A percentile compares a stretch with the other conserved stretches of the same genome.
Evolutionary conservation across 2,113 vertebrate species (phyloP).

Genomic region (Microcebus tavaratra): DNA sequence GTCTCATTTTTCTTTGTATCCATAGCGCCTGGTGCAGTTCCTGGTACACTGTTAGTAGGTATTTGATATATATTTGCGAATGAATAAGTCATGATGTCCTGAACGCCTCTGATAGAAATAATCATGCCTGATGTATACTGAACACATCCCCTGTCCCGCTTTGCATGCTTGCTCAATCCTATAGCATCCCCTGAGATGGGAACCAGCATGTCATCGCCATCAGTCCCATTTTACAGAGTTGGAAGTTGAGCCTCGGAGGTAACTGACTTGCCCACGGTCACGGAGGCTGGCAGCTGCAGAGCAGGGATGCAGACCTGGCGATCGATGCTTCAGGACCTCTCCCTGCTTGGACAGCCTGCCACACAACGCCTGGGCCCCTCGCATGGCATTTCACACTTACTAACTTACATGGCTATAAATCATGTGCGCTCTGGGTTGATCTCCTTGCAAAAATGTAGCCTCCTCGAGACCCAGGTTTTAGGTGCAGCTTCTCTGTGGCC

Average conservation of each 20-base stretch:
- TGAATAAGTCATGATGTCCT: background rate
- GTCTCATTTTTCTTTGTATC: background rate
- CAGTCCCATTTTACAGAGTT: background rate
- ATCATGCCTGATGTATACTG: background rate
- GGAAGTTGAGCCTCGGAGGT: background rate
- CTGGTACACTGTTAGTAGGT: background rate
- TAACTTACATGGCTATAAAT: background rate
- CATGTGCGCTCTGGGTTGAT: rapidly evolving
- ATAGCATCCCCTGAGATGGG: background rate
- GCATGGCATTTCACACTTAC: rapidly evolving
- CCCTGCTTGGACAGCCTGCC: background rate
- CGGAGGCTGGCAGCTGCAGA: background rate
- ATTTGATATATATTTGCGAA: background rate
- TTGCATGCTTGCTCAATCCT: background rate
- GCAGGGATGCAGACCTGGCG: rapidly evolving
- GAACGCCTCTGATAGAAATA: background rate
- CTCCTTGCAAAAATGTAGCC: background rate
- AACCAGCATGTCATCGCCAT: rapidly evolving
- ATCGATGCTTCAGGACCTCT: rapidly evolving
- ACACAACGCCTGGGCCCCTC: background rate
- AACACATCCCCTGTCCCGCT: background rate
- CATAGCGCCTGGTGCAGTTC: background rate
- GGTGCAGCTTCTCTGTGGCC: background rate
- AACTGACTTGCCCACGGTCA: rapidly evolving
- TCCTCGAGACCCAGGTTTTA: background rate